phyloP scores from a whole-genome alignment of 1,140 invertebrate genomes.

The Anoplophora glabripennis region DNA sequence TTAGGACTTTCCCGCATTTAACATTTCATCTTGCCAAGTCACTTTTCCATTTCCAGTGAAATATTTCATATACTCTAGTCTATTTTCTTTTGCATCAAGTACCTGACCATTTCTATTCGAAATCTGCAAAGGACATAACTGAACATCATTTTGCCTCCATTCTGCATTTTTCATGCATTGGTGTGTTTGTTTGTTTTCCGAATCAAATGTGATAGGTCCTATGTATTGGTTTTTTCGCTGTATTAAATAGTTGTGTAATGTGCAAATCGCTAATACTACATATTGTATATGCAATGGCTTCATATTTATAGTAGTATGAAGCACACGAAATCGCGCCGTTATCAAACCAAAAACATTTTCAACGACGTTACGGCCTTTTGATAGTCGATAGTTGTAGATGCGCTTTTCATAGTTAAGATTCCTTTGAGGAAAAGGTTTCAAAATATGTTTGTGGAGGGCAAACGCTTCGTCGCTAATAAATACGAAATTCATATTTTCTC shows the following conservation, averaged over 20 bases:
- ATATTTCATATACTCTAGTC: constrained; percentile 7
- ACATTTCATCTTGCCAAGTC: constrained; percentile 10
- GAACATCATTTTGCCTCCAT: not conserved
- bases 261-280: constrained; percentile 15
- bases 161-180: not conserved
- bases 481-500: constrained; percentile 13
- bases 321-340: constrained; percentile 20
- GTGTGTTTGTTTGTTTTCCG: not conserved
- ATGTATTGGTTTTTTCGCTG: not conserved
- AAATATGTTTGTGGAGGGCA: constrained; percentile 7
- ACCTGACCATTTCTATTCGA: not conserved
- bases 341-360: constrained; percentile 24
- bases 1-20: constrained; percentile 2
- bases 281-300: constrained; percentile 1
- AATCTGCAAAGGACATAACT: not conserved
- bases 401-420: constrained; percentile 12
- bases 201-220: not conserved
- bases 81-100: not conserved
- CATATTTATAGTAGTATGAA: constrained; percentile 19
- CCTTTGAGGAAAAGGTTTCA: constrained; percentile 14
- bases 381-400: constrained; percentile 20
- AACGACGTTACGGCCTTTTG: constrained; percentile 18
- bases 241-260: constrained; percentile 11
- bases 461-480: constrained; percentile 14
- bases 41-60: constrained; percentile 2